phyloP scores from a whole-genome alignment of 1,140 invertebrate species.

The Saxidomus purpurata region DNA sequence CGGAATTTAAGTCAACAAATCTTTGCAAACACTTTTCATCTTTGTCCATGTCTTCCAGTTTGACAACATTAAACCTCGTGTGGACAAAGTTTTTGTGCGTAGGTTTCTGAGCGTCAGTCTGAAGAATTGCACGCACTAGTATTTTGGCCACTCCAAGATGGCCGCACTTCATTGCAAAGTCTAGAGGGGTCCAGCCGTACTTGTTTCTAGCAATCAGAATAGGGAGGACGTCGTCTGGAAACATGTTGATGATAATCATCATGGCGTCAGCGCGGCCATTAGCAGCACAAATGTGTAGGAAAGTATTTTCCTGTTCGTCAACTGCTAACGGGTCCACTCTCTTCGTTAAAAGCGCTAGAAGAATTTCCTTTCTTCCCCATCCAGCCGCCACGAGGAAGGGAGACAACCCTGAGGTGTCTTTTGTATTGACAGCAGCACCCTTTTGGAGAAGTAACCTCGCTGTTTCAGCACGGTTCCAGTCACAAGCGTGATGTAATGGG shows the following conservation, averaged over 20 bases:
- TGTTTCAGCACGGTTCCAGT: conserved; percentile 74
- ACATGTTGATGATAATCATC: neutral
- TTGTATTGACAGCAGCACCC: conserved; percentile 87
- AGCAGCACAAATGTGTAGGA: conserved; percentile 53
- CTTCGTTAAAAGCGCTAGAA: conserved; percentile 2
- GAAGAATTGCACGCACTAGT: conserved; percentile 27
- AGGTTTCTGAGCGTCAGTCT: neutral
- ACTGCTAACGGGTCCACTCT: conserved; percentile 24
- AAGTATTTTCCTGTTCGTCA: conserved; percentile 42
- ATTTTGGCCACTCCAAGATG: conserved; percentile 44
- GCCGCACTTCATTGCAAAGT: conserved; percentile 52
- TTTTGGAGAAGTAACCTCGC: conserved; percentile 87
- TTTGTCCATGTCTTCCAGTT: conserved; percentile 8
- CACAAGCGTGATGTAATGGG: conserved; percentile 85
- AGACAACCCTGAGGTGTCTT: conserved; percentile 86
- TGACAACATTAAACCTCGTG: conserved; percentile 37
- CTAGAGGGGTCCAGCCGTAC: conserved; percentile 56
- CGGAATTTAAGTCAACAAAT: conserved; percentile 5
- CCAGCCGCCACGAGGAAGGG: conserved; percentile 85
- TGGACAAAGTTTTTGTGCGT: conserved; percentile 23
- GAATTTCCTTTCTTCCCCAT: conserved; percentile 43
- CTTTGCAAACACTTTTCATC: conserved; percentile 27
- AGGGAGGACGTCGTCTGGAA: conserved; percentile 20
- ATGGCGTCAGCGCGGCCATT: conserved; percentile 7
- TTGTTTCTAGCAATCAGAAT: conserved; percentile 34